A percentile compares a stretch with the other conserved stretches of the same genome.
These are phyloP conservation scores for Phaethon lepturus DNA, from an alignment of 2,113 vertebrate species.

Conservation along the genomic window DNA sequence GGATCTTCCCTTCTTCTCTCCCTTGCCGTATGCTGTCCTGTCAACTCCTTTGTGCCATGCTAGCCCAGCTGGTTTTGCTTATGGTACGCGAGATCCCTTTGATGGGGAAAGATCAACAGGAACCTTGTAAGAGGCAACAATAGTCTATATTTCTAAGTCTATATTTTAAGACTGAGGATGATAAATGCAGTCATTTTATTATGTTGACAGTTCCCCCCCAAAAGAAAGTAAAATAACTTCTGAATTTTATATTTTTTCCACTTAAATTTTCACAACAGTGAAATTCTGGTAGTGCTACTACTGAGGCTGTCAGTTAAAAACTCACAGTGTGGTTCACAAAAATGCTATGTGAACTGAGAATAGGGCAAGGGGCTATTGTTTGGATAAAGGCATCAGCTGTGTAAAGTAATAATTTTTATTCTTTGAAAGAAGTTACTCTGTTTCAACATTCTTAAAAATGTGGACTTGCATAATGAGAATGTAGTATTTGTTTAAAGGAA, in stretches of 20 bases:
- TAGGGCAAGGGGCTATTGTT: neutral
- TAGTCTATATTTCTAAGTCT: neutral
- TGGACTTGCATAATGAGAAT: neutral
- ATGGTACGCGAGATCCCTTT: neutral
- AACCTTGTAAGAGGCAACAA: neutral
- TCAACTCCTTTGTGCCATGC: neutral
- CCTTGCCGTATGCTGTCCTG: neutral
- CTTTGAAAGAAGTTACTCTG: neutral
- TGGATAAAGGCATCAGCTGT: neutral
- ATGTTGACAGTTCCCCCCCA: neutral
- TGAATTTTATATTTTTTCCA: neutral
- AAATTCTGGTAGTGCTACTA: neutral
- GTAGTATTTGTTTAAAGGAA: neutral
- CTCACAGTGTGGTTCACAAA: neutral
- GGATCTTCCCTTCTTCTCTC: neutral
- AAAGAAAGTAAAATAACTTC: neutral
- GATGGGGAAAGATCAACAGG: neutral
- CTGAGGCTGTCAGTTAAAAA: neutral
- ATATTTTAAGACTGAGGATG: neutral
- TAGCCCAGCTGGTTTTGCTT: neutral
- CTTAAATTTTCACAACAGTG: neutral
- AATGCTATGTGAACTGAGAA: neutral
- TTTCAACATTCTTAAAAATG: neutral
- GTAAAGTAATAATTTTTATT: neutral
- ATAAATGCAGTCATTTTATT: neutral